Evolutionary conservation across 1,140 invertebrate species (phyloP).

Genomic region (Tetramorium alpestre): DNA sequence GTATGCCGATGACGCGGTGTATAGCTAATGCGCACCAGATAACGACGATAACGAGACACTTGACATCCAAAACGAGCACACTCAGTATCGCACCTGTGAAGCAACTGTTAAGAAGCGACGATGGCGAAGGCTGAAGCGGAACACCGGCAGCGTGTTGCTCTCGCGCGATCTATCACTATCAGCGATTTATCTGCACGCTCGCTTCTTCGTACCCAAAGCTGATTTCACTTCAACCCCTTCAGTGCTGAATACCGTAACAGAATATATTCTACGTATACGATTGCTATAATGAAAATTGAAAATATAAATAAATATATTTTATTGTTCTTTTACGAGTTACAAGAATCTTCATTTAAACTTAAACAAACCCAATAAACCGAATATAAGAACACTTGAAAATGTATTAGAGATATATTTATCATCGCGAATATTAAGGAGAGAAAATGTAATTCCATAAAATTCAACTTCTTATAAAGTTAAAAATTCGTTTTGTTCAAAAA

Average conservation of each 20-base stretch:
- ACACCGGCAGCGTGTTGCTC: background rate
- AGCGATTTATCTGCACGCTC: background rate
- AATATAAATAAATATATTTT: background rate
- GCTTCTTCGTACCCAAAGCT: background rate
- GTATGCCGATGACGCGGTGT: background rate
- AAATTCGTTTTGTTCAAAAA: background rate
- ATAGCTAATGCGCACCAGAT: conserved; percentile 51
- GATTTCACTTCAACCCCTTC: background rate
- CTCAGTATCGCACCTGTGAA: conserved; percentile 28
- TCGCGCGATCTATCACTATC: conserved; percentile 26
- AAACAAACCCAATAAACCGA: background rate
- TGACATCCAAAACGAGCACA: conserved; percentile 61
- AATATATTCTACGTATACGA: background rate
- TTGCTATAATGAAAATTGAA: background rate
- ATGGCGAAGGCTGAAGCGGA: background rate
- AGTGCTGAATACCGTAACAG: background rate
- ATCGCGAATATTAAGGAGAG: background rate
- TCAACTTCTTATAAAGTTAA: background rate
- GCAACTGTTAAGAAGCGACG: conserved; percentile 61
- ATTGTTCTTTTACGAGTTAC: background rate
- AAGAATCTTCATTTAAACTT: background rate
- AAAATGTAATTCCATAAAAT: background rate
- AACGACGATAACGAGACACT: conserved; percentile 72
- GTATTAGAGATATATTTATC: background rate
- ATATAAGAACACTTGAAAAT: background rate